Evolutionary conservation across 1,140 invertebrate species (phyloP), one percentile per base, ranked within the genome.

Genomic region (Drosophila aff.): DNA sequence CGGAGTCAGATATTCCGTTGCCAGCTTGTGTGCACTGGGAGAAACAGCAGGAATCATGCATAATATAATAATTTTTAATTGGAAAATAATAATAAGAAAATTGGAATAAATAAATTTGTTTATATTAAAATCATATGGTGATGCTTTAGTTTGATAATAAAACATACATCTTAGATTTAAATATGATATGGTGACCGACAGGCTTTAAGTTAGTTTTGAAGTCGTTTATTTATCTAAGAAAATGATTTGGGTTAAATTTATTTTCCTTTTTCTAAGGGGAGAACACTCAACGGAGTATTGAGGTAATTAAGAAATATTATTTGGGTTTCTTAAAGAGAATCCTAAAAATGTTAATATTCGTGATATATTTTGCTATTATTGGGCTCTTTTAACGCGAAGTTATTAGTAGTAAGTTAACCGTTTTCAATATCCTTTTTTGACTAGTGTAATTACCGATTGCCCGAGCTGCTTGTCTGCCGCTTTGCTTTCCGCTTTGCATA

Each of bases 401-500:
- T 33, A 11, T 33, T 3, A 31, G 2, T 9, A 31, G 16, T 4
- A n/a, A n/a, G n/a, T n/a, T 43, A 16, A 3, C 18, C 7, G 3
- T 9, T 31, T 31, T 31, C 31, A 31, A 36, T 38, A n/a, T 40
- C 6, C 33, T 7, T 6, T 15, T 66, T 36, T 18, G 28, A 8
- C 15, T 1, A 63, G 63, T 66, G 63, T 66, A 66, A 66, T 66
- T 66, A 66, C 64, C 65, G 49, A 71, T 46, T 68, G 47, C 40
- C 23, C 11, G 49, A 43, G 67, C 69, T 79, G 59, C 69, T 82
- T 82, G 79, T 73, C 76, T 87, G 67, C 59, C 81, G 68, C 64
- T 89, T 89, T 79, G 76, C 55, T 63, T 76, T 76, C 82, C 72
- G 79, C 76, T 79, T 90, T 90, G 85, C 81, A 90, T 90, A 90